Base-by-base conservation (phyloP, 2,113 vertebrate genomes). In the Spilogale gracilis region DNA sequence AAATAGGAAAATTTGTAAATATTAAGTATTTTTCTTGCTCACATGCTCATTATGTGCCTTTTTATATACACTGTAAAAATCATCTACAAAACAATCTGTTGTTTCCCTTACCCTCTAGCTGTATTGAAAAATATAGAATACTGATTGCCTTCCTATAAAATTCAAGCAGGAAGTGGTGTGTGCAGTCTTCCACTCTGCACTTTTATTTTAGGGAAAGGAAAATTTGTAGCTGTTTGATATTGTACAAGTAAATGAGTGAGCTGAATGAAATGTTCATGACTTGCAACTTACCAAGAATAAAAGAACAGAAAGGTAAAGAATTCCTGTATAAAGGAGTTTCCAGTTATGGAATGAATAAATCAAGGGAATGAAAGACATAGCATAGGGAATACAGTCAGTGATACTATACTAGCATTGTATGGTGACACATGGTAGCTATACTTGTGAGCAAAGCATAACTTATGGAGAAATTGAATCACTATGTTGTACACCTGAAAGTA, bases 61-160 rank as follows among this genome's bases (percentile, higher is more conserved):
- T 94, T 94, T 63, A 12, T 52, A 54, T 79, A 14, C 7, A 79
- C 38, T 90, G n/a, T 80, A 74, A 95, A 97, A 92, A 45, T 86
- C 74, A 96, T 50, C 78, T 73, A 58, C 14, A 21, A 81, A 87
- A 78, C 18, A 74, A 7, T 12, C 27, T 50, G 91, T 27, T 94
- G 27, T 89, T 96, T 38, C 67, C 14, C 38, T 94, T 85, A 23
- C 20, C 38, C 32, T 89, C 67, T 56, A 87, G 5, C 74, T 81
- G 3, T 56, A 67, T 61, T 27, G 61, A 38, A 56, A 94, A 69
- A 69, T 52, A 23, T 52, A 30, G 17, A 69, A 2, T 78, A 45
- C 38, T 74, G 54, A n/a, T 21, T 65, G 16, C 2, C 20, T 67
- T 48, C 30, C n/a, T 69, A 18, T 73, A 91, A 23, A 89, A 63